A percentile compares a stretch with the other conserved stretches of the same genome.
These are phyloP conservation scores for Anastrepha ludens DNA, from an alignment of 1,140 invertebrate species.

Conservation along the genomic window DNA sequence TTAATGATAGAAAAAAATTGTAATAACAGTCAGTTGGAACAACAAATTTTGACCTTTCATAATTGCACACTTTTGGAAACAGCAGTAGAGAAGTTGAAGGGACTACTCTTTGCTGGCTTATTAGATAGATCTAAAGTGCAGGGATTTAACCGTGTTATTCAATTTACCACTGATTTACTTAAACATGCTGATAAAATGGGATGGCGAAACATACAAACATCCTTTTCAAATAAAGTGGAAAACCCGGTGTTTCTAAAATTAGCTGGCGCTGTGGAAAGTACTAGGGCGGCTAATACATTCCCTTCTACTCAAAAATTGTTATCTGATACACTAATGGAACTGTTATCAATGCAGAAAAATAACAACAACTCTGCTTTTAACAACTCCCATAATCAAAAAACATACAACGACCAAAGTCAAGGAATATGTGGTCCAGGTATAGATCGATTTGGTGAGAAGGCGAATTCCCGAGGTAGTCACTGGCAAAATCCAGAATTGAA, in stretches of 20 bases:
- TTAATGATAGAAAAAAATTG: constrained; percentile 82
- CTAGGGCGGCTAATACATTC: background rate
- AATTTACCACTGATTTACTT: constrained; percentile 48
- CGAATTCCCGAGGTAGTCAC: background rate
- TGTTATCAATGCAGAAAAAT: constrained; percentile 13
- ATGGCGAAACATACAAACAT: background rate
- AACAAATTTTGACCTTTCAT: constrained; percentile 49
- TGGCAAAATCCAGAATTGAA: background rate
- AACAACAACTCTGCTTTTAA: background rate
- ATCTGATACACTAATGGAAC: constrained; percentile 49
- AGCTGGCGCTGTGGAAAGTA: background rate
- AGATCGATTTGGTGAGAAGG: background rate
- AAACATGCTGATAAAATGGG: constrained; percentile 54
- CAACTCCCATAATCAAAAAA: background rate
- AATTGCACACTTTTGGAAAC: constrained; percentile 58
- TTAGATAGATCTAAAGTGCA: constrained; percentile 29
- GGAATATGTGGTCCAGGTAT: background rate
- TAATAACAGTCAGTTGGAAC: constrained; percentile 81
- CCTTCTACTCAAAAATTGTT: constrained; percentile 4
- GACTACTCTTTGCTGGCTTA: constrained; percentile 55
- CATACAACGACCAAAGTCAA: background rate
- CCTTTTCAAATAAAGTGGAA: background rate
- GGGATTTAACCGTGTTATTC: constrained; percentile 53
- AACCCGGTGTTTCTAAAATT: background rate
- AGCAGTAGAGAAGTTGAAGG: constrained; percentile 56